Conservation (phyloP, 2,113 vertebrate genomes). For the Myotis davidii region DNA sequence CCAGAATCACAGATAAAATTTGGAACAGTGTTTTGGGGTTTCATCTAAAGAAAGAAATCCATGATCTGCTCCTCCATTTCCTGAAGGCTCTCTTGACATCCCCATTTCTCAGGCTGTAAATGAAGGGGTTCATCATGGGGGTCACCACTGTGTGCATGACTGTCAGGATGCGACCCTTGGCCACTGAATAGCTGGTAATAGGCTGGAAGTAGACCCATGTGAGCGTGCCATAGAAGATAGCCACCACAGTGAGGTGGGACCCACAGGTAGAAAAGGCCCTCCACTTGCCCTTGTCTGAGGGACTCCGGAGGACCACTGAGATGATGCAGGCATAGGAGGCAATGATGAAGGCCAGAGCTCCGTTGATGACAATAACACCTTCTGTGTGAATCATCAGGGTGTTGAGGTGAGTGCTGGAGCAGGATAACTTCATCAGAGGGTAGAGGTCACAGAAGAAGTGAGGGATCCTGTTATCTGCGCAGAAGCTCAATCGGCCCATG, state of each 20-base stretch:
- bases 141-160: conserved; percentile 53
- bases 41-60: neutral
- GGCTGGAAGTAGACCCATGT: conserved; percentile 54
- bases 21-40: neutral
- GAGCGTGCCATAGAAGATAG: conserved; percentile 58
- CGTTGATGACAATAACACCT: conserved; percentile 64
- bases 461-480: conserved; percentile 68
- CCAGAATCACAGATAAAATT: neutral
- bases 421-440: conserved; percentile 74
- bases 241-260: conserved; percentile 39
- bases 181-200: conserved; percentile 44
- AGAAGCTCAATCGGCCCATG: conserved; percentile 60
- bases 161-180: neutral
- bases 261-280: conserved; percentile 42
- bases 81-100: conserved; percentile 66
- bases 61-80: conserved; percentile 48
- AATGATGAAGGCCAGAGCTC: conserved; percentile 66
- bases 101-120: conserved; percentile 75
- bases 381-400: conserved; percentile 76
- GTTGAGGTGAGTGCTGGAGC: conserved; percentile 62
- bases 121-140: conserved; percentile 67
- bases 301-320: neutral
- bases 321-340: conserved; percentile 63
- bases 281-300: conserved; percentile 42
- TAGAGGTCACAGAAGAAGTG: conserved; percentile 79